Conservation (phyloP, 2,797 vertebrate genomes). For the Artibeus jamaicensis region DNA sequence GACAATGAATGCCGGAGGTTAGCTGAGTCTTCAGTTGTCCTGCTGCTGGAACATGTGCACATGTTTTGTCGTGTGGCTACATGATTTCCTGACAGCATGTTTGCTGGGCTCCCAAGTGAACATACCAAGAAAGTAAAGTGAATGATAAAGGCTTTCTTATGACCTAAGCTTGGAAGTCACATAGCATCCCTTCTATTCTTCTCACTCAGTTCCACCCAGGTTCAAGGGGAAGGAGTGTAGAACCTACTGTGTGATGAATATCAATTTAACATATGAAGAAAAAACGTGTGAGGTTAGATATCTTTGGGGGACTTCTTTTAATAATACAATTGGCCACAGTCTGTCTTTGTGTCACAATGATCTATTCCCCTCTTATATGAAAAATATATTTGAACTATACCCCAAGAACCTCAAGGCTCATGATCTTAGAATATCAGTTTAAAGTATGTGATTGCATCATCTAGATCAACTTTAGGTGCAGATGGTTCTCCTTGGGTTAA, state of each 20-base stretch:
- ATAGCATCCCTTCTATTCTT: not conserved
- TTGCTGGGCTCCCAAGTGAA: not conserved
- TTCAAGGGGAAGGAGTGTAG: not conserved
- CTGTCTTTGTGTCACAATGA: not conserved
- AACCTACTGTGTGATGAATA: not conserved
- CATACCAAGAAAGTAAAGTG: not conserved
- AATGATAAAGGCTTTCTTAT: not conserved
- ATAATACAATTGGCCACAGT: not conserved
- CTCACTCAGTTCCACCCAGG: not conserved
- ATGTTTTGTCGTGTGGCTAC: not conserved
- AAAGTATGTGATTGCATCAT: not conserved
- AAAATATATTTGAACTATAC: not conserved
- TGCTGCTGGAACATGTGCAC: not conserved
- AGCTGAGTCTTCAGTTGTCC: not conserved
- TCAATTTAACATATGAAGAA: not conserved
- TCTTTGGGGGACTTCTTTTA: not conserved
- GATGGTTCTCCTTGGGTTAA: not conserved
- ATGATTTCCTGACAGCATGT: not conserved
- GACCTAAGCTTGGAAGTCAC: not conserved
- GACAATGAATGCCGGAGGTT: no score
- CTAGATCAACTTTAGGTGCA: fast-evolving
- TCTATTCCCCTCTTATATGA: no score
- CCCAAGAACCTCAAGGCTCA: no score
- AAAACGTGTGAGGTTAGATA: not conserved
- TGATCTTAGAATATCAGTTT: no score